These are phyloP conservation scores for Calidris pygmaea DNA, from an alignment of 2,113 vertebrate species.

Conservation along the genomic window DNA sequence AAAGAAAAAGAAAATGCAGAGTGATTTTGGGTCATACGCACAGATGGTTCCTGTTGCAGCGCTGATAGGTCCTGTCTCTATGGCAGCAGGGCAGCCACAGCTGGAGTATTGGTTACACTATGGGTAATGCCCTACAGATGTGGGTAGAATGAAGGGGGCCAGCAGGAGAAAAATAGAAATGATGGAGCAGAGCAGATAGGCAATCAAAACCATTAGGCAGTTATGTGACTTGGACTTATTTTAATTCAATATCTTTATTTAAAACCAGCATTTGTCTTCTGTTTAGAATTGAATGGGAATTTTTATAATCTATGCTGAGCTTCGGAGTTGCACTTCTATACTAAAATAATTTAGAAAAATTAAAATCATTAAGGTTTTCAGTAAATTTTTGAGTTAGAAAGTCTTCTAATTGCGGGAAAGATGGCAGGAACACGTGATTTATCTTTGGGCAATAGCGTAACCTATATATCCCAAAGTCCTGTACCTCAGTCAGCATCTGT, in stretches of 20 bases:
- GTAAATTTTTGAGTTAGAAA: not conserved
- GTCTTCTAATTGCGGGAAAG: not conserved
- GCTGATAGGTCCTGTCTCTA: slow-evolving; percentile 53
- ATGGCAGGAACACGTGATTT: not conserved
- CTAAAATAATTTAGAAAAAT: not conserved
- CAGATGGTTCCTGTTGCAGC: slow-evolving; percentile 65
- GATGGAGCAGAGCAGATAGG: not conserved
- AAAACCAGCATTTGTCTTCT: not conserved
- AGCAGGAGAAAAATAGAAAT: slow-evolving; percentile 26
- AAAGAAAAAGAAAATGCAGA: not conserved
- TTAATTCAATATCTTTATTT: not conserved
- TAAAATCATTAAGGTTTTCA: not conserved
- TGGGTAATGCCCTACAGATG: slow-evolving; percentile 66
- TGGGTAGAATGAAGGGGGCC: slow-evolving; percentile 25
- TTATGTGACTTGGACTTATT: not conserved
- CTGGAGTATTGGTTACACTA: slow-evolving; percentile 63
- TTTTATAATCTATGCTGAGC: not conserved
- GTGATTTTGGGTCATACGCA: slow-evolving; percentile 51
- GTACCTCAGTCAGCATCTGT: not conserved
- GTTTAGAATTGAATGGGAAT: not conserved
- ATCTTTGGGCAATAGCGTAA: not conserved
- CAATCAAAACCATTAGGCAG: not conserved
- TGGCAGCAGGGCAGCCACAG: slow-evolving; percentile 58
- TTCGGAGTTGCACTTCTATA: not conserved
- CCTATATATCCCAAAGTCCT: fast-evolving